These are phyloP conservation scores for Acipenser oxyrinchus DNA, from an alignment of 2,797 vertebrate genomes.

Conservation along the genomic window DNA sequence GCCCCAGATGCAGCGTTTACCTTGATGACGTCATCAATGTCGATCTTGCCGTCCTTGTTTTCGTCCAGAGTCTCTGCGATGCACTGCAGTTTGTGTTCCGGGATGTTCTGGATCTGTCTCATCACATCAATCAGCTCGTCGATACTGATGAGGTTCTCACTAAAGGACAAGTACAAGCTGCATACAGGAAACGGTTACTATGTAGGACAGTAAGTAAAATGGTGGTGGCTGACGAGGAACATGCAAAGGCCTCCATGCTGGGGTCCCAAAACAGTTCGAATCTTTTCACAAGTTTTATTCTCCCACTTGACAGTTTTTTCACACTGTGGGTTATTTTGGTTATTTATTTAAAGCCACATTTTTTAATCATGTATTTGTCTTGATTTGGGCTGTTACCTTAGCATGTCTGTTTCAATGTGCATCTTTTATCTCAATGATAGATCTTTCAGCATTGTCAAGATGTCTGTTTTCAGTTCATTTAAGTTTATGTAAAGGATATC, in stretches of 20 bases:
- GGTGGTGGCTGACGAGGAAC: constrained; percentile 32
- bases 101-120: constrained; percentile 91
- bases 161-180: constrained; percentile 70
- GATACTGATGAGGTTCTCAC: constrained; percentile 87
- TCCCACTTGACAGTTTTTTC: not conserved
- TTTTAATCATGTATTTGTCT: too few relatives aligned
- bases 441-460: too few relatives aligned
- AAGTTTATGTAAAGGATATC: too few relatives aligned
- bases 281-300: not conserved
- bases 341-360: too few relatives aligned
- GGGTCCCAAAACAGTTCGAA: constrained; percentile 29
- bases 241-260: constrained; percentile 16
- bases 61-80: constrained; percentile 85
- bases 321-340: not conserved
- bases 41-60: constrained; percentile 88
- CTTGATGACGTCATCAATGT: constrained; percentile 91
- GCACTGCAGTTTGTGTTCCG: constrained; percentile 82
- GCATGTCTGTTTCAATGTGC: too few relatives aligned
- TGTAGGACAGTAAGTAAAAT: constrained; percentile 36
- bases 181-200: constrained; percentile 59
- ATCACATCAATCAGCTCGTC: constrained; percentile 81
- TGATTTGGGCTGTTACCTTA: too few relatives aligned
- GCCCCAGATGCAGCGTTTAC: constrained; percentile 39
- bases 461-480: too few relatives aligned
- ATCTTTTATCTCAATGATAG: too few relatives aligned